Conservation (phyloP, 2,113 vertebrate genomes). For the Tragelaphus strepsiceros region DNA sequence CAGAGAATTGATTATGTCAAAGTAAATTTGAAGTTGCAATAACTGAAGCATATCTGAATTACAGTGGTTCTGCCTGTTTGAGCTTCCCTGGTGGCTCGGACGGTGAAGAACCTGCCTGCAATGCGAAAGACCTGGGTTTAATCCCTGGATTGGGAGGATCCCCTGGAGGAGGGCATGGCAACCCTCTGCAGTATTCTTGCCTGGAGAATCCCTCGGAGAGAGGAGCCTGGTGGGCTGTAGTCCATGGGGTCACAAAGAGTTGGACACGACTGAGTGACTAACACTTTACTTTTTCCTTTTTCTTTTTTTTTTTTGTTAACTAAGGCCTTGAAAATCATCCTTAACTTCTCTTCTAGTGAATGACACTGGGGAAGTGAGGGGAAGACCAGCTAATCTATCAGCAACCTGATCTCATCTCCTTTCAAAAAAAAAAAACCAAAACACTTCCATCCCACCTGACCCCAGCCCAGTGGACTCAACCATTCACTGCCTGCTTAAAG, state of each 20-base stretch:
- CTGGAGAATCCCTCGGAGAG: neutral
- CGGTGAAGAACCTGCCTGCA: neutral
- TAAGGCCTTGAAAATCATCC: neutral
- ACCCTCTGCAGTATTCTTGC: neutral
- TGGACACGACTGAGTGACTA: neutral
- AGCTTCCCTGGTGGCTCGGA: neutral
- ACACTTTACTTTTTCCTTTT: neutral
- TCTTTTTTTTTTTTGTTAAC: neutral
- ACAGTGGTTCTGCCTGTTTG: neutral
- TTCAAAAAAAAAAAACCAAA: neutral
- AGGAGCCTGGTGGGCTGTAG: neutral
- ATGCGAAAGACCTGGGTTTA: fast-evolving
- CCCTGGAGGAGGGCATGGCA: neutral
- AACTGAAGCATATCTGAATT: neutral
- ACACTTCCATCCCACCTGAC: neutral
- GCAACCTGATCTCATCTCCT: neutral
- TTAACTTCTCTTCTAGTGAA: neutral
- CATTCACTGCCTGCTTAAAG: neutral
- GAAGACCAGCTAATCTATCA: neutral
- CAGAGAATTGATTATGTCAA: neutral
- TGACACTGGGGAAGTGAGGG: neutral
- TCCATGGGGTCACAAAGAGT: neutral
- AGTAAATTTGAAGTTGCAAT: neutral
- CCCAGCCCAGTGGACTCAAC: no score
- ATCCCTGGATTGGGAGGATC: neutral